Conservation (phyloP, 2,797 vertebrate genomes). For the Gephyroberyx darwinii region DNA sequence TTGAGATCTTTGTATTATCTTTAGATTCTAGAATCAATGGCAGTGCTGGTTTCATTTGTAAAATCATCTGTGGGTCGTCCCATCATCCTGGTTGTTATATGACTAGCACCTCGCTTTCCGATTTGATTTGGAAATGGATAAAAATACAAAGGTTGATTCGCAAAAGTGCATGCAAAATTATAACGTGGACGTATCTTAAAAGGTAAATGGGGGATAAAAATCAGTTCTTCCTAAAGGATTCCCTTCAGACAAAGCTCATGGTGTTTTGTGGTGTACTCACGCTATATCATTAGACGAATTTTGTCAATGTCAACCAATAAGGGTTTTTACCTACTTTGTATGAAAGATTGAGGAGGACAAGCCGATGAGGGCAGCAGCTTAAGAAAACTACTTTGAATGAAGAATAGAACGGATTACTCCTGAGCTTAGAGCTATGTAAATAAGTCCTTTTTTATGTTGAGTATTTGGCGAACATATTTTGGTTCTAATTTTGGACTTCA, state of each 20-base stretch:
- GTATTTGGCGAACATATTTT: conserved; percentile 79
- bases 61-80: conserved; percentile 88
- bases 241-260: conserved; percentile 93
- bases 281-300: conserved; percentile 91
- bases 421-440: conserved; percentile 94
- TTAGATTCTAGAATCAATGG: conserved; percentile 88
- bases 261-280: conserved; percentile 96
- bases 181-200: conserved; percentile 84
- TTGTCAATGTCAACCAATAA: conserved; percentile 86
- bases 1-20: conserved; percentile 93
- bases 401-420: conserved; percentile 87
- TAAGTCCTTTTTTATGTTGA: conserved; percentile 91
- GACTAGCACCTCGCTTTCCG: conserved; percentile 85
- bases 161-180: conserved; percentile 87
- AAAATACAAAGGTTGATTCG: conserved; percentile 81
- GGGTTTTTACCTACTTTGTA: conserved; percentile 83
- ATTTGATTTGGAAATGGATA: conserved; percentile 87
- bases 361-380: conserved; percentile 79
- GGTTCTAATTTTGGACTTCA: conserved; percentile 82
- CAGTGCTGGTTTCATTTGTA: conserved; percentile 93
- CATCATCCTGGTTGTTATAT: conserved; percentile 86
- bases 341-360: conserved; percentile 69
- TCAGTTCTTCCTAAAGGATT: conserved; percentile 97
- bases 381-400: conserved; percentile 80
- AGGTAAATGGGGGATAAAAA: conserved; percentile 84